Base-by-base conservation (phyloP, 2,888 invertebrate species). In the Phengaris alcon region DNA sequence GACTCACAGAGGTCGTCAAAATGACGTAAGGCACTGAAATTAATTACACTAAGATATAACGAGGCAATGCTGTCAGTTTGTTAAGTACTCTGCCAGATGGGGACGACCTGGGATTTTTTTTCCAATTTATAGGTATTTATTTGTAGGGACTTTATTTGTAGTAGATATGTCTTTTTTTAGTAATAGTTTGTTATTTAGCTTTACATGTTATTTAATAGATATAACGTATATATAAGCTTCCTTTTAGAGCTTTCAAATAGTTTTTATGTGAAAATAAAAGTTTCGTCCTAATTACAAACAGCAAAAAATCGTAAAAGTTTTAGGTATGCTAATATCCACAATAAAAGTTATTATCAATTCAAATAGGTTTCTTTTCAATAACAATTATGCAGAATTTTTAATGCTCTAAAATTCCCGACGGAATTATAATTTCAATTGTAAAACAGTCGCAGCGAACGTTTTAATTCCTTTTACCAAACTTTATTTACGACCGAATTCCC, bases 281-380 rank as follows among this genome's bases (percentile, higher is more conserved):
- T 15, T 9, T 9, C 5, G 5, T n/a, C 5, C 6, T 5, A 55
- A 64, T 64, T 64, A 13, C 35, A 64, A 64, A 12, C 64, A 35
- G 35, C 6, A 6, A 64, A 64, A 64, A 59, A 59, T 59, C 10
- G 22, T 10, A 22, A 15, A 64, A 64, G 64, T 64, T 64, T 64
- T 12, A 7, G 64, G 12, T 64, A 64, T 64, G 64, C 64, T 12
- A 59, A 59, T 70, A 70, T 70, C 48, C 54, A 72, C 54, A 52
- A 35, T 72, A 12, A 72, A 72, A 72, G 72, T 52, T 72, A 72
- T 72, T 72, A 72, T 52, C 72, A 72, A 72, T 72, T 72, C 72
- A 72, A 72, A 72, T 72, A 72, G 54, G 35, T 72, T 72, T 72
- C 54, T 52, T 54, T 72, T 54, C 52, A 72, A 35, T 72, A 35